Evolutionary conservation across 2,797 vertebrate species (phyloP).

Genomic region (Hapalemur alaotrensis): DNA sequence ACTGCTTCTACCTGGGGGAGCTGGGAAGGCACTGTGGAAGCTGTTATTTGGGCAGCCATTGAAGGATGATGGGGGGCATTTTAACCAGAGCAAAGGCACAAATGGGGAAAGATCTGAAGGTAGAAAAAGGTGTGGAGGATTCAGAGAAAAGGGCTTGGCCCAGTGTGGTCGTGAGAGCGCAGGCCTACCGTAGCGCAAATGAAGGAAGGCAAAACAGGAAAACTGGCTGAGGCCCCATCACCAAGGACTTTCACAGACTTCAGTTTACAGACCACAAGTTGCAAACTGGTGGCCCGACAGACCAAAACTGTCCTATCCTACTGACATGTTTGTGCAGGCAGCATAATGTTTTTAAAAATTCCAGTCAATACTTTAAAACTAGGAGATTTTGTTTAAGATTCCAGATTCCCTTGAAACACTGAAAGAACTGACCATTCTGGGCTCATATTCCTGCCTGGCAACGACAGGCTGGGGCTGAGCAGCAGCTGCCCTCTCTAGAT

Average conservation of each 20-base stretch:
- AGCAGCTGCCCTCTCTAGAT: background rate
- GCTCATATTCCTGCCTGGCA: background rate
- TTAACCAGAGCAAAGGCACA: background rate
- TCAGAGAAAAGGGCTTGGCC: background rate
- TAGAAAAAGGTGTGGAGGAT: background rate
- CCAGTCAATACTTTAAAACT: background rate
- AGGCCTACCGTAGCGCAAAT: background rate
- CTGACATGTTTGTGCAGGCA: background rate
- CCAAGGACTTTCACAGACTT: background rate
- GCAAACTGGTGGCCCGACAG: background rate
- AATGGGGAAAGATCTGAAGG: background rate
- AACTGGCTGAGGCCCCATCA: background rate
- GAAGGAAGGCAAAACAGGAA: background rate
- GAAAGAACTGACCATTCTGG: background rate
- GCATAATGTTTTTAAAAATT: background rate
- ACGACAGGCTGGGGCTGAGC: background rate
- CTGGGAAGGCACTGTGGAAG: background rate
- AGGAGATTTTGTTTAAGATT: constrained; percentile 28
- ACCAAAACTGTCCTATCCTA: background rate
- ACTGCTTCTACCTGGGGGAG: background rate
- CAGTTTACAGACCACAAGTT: background rate
- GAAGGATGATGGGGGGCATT: background rate
- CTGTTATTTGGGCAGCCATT: background rate
- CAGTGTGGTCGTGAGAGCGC: background rate
- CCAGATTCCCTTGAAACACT: background rate